These are phyloP conservation scores for Acanthornis magna DNA, from an alignment of 2,797 vertebrate species.

Conservation along the genomic window DNA sequence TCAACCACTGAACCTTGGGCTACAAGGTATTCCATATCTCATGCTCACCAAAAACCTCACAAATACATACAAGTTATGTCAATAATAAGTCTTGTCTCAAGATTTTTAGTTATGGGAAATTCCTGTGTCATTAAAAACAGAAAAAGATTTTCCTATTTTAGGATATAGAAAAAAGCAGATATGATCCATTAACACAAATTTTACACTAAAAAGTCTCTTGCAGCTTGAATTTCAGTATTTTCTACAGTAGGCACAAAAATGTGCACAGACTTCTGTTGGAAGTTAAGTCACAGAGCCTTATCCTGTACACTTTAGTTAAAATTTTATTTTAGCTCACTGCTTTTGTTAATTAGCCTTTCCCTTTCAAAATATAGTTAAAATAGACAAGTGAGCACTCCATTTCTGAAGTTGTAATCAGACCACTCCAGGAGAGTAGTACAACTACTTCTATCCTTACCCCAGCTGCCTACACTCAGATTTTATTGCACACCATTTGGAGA, in stretches of 20 bases:
- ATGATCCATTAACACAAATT: background rate
- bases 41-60: background rate
- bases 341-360: background rate
- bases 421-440: background rate
- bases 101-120: background rate
- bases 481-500: background rate
- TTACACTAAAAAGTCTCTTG: background rate
- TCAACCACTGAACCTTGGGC: background rate
- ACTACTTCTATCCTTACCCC: background rate
- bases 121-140: background rate
- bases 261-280: background rate
- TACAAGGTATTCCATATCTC: background rate
- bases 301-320: background rate
- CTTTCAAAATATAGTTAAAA: background rate
- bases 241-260: background rate
- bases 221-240: background rate
- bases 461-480: background rate
- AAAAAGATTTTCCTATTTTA: background rate
- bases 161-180: background rate
- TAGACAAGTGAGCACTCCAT: background rate
- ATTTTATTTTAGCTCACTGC: background rate
- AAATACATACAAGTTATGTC: background rate
- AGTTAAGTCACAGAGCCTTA: background rate
- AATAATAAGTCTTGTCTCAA: background rate
- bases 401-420: background rate